Evolutionary conservation across 2,113 vertebrate genomes (phyloP), one percentile per base, ranked within the genome.

Genomic region (Athene cunicularia): DNA sequence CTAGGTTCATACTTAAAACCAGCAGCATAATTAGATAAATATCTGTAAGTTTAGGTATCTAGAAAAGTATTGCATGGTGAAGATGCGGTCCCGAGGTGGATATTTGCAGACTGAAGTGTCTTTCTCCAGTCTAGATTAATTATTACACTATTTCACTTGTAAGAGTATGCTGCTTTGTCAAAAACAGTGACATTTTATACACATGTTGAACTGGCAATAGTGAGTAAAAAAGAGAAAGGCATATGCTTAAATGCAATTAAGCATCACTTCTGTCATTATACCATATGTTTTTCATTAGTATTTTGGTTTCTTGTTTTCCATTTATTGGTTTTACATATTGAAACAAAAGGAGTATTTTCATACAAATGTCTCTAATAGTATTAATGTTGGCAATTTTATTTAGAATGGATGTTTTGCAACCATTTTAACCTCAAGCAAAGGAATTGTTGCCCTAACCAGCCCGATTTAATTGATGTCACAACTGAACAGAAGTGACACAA

Each of bases 341-440:
- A 93, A 88, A 66, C 30, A 39, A 90, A 93, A 70, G 35, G 8
- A 81, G 5, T 19, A 20, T 30, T 84, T 91, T 24, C 9, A 45
- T 68, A 11, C 4, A 75, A 30, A 30, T 49, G 2, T n/a, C 18
- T 66, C 47, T 75, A 35, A 37, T 74, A 84, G 5, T 20, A 68
- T 82, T 63, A 66, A 32, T 59, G 28, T 80, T 67, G 11, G 26
- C 45, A 77, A 35, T 47, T 92, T 90, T 70, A 75, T 58, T 79
- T 91, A 70, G 84, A 58, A 53, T 81, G n/a, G 37, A 43, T 68
- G 17, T 80, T 91, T 56, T 91, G 13, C 68, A 24, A 49, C 16
- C 56, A 50, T 93, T 94, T 92, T 84, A 91, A 87, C 59, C 49
- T 85, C 37, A 49, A 63, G 68, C 60, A 90, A 92, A 90, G 49